Conservation (phyloP, 2,797 vertebrate species). For the Cynodonichthys magdalenae region DNA sequence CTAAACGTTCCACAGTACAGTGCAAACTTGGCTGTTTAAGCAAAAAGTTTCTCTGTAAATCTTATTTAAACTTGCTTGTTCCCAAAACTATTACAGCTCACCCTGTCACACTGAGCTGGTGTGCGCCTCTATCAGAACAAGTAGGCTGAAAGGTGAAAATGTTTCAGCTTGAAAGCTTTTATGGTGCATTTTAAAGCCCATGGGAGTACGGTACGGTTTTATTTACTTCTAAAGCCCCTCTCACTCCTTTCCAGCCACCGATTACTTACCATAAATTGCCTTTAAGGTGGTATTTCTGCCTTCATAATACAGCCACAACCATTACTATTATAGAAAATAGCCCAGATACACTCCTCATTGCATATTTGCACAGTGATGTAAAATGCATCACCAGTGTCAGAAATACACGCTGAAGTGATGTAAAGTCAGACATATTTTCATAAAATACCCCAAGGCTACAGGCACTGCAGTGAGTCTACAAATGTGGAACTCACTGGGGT, state of each 20-base stretch:
- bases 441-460: constrained; percentile 42
- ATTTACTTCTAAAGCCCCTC: constrained; percentile 57
- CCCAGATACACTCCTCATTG: constrained; percentile 18
- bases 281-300: constrained; percentile 20
- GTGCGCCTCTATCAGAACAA: constrained; percentile 23
- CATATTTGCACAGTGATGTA: constrained; percentile 35
- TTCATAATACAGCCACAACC: constrained; percentile 24
- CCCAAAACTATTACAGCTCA: constrained; percentile 45
- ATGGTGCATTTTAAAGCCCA: constrained; percentile 52
- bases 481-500: constrained; percentile 40
- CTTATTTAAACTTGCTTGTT: constrained; percentile 60
- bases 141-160: constrained; percentile 15
- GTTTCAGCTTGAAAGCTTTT: constrained; percentile 60
- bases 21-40: background rate
- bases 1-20: background rate
- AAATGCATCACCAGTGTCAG: constrained; percentile 55
- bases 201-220: constrained; percentile 46
- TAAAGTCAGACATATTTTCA: constrained; percentile 52
- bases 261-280: constrained; percentile 35
- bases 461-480: constrained; percentile 20
- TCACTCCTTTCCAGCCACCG: constrained; percentile 20
- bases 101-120: constrained; percentile 19
- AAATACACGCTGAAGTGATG: constrained; percentile 34
- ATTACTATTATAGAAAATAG: constrained; percentile 31
- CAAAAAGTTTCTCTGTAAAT: constrained; percentile 36